These are phyloP conservation scores for Pyrocephalus nanus DNA, from an alignment of 2,797 vertebrate genomes.

Conservation along the genomic window DNA sequence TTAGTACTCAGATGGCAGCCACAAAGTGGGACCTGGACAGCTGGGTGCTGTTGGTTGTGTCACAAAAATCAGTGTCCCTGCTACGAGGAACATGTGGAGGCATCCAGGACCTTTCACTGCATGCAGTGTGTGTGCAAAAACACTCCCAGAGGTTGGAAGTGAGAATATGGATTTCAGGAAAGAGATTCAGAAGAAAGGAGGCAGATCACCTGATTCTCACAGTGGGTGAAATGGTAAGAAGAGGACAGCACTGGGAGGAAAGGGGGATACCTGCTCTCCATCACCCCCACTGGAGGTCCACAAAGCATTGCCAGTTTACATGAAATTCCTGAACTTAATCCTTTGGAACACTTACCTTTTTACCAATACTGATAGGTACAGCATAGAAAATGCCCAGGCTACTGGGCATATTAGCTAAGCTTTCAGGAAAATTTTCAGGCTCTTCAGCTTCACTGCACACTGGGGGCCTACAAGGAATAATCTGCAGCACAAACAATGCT, in stretches of 20 bases:
- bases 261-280: neutral
- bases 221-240: neutral
- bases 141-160: neutral
- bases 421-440: neutral
- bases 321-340: neutral
- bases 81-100: neutral
- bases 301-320: neutral
- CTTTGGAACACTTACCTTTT: neutral
- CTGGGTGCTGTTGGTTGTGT: neutral
- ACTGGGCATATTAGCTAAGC: neutral
- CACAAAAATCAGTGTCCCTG: neutral
- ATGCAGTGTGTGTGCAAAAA: accelerated
- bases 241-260: neutral
- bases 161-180: neutral
- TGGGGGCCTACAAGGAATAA: neutral
- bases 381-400: neutral
- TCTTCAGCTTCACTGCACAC: neutral
- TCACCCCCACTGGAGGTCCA: neutral
- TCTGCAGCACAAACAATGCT: neutral
- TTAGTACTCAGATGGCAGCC: neutral
- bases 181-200: neutral
- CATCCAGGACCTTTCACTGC: neutral
- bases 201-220: neutral
- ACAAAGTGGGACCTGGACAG: neutral
- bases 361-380: neutral